A percentile compares a stretch with the other conserved stretches of the same genome.
Evolutionary conservation across 2,113 vertebrate genomes (phyloP).

Genomic region (Microcebus tavaratra): DNA sequence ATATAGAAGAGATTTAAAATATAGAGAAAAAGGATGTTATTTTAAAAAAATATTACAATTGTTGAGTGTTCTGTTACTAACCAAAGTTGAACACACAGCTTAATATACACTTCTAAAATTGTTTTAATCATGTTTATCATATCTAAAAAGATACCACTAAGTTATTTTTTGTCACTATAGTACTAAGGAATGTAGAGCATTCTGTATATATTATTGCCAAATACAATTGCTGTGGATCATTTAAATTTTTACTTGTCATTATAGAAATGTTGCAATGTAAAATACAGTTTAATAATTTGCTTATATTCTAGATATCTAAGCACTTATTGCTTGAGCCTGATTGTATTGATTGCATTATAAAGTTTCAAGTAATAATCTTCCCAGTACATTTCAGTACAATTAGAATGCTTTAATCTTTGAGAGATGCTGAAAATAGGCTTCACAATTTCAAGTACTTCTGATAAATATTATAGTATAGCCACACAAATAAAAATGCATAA

Average conservation of each 20-base stretch:
- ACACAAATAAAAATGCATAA: conserved; percentile 9
- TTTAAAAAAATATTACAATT: neutral
- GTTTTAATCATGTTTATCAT: neutral
- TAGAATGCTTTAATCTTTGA: conserved; percentile 46
- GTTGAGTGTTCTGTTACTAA: neutral
- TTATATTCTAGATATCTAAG: conserved; percentile 44
- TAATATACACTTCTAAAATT: neutral
- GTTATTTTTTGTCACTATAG: neutral
- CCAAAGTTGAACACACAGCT: neutral
- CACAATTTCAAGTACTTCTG: conserved; percentile 33
- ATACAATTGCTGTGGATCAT: conserved; percentile 4
- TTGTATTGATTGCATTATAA: conserved; percentile 59
- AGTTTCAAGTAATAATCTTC: conserved; percentile 51
- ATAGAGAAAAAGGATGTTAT: neutral
- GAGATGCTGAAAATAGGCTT: conserved; percentile 58
- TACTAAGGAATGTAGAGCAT: conserved; percentile 11
- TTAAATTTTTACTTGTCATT: conserved; percentile 49
- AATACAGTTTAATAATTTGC: conserved; percentile 53
- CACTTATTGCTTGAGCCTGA: conserved; percentile 36
- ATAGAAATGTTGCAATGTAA: conserved; percentile 39
- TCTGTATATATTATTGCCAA: neutral
- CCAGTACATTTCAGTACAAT: conserved; percentile 24
- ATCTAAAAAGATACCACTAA: neutral
- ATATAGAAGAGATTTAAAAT: neutral
- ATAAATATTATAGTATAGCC: neutral